A percentile compares a stretch with the other conserved stretches of the same genome.
Evolutionary conservation across 2,113 vertebrate species (phyloP).

Genomic region (Clarias gariepinus): DNA sequence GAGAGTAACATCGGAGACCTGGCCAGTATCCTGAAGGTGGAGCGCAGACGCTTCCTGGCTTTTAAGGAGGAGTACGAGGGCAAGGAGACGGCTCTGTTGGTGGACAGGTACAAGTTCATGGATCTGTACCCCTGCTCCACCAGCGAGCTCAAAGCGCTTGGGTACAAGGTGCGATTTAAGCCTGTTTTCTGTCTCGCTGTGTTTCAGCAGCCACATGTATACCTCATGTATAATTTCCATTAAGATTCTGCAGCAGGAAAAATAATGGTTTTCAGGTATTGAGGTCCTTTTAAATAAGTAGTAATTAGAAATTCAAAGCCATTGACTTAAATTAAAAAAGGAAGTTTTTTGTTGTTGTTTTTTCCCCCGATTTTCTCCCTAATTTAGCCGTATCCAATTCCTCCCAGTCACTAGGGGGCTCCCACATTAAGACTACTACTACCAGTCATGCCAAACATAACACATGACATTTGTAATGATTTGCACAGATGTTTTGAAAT

Average conservation of each 20-base stretch:
- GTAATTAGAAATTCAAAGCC: background rate
- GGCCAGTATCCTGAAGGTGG: conserved; percentile 97
- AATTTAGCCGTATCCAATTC: no score
- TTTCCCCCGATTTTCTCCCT: no score
- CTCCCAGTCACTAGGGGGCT: no score
- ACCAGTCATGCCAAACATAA: no score
- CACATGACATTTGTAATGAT: no score
- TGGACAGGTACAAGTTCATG: conserved; percentile 99
- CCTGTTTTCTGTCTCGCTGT: background rate
- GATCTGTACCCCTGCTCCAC: conserved; percentile 95
- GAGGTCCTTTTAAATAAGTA: background rate
- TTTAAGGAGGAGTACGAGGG: conserved; percentile 98
- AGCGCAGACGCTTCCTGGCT: conserved; percentile 91
- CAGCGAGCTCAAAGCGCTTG: conserved; percentile 95
- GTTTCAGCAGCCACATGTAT: background rate
- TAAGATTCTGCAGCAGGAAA: background rate
- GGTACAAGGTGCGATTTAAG: conserved; percentile 86
- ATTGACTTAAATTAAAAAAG: background rate
- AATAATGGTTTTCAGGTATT: background rate
- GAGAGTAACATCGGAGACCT: conserved; percentile 98
- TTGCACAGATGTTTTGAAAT: no score
- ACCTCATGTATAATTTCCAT: no score
- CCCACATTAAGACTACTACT: no score
- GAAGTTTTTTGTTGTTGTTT: no score
- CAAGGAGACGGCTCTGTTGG: conserved; percentile 94